Evolutionary conservation across 2,888 invertebrate species (phyloP).

Genomic region (Chymomyza amoena): DNA sequence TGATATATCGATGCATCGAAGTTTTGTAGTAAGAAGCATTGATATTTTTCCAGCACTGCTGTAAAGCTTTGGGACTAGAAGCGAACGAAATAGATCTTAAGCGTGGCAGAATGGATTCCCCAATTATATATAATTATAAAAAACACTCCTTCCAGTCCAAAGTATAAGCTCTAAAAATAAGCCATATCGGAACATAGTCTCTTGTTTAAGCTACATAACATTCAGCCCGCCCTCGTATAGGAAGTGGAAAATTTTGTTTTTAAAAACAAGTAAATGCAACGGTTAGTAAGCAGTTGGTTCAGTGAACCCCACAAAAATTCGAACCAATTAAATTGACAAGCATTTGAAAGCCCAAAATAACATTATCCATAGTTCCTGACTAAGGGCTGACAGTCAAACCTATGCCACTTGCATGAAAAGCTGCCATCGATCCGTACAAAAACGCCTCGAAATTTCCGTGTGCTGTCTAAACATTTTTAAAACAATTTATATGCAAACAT

Average conservation of each 20-base stretch:
- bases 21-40: too few relatives aligned
- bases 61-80: too few relatives aligned
- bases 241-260: background rate
- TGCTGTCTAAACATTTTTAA: background rate
- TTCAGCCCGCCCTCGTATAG: background rate
- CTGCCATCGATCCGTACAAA: too few relatives aligned
- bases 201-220: background rate
- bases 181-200: too few relatives aligned
- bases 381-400: background rate
- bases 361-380: background rate
- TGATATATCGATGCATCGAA: too few relatives aligned
- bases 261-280: too few relatives aligned
- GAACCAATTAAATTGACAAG: background rate
- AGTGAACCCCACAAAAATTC: conserved; percentile 38
- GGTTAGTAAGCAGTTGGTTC: conserved; percentile 34
- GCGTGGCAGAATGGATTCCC: too few relatives aligned
- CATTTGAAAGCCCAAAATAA: background rate
- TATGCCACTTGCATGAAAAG: background rate
- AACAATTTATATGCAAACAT: background rate
- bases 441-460: background rate
- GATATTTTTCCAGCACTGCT: too few relatives aligned
- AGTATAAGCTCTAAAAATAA: too few relatives aligned
- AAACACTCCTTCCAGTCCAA: too few relatives aligned
- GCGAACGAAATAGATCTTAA: too few relatives aligned
- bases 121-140: too few relatives aligned